These are phyloP conservation scores for Synergus laeviventris DNA, from an alignment of 2,888 invertebrate genomes.

Conservation along the genomic window DNA sequence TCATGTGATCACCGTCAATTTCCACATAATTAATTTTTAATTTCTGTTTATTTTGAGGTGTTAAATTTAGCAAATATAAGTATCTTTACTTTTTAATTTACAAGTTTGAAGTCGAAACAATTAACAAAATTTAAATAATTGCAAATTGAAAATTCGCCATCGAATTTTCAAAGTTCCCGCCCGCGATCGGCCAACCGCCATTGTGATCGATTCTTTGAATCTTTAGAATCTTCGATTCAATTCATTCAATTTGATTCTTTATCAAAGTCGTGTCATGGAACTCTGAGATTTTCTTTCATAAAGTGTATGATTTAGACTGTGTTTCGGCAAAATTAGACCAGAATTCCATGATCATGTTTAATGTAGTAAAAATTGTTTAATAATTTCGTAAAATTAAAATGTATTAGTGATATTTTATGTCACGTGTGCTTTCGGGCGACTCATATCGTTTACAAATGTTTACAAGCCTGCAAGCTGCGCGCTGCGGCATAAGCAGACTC, in stretches of 20 bases:
- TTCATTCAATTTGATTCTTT: not conserved
- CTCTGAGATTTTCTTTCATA: not conserved
- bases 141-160: not conserved
- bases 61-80: not conserved
- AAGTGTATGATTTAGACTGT: not conserved
- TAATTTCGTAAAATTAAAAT: not conserved
- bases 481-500: too few species aligned
- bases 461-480: too few species aligned
- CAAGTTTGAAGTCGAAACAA: not conserved
- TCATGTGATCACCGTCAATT: not conserved
- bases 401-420: not conserved
- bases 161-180: not conserved
- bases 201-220: too few species aligned
- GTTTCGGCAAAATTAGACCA: not conserved
- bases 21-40: not conserved
- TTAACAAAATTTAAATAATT: not conserved
- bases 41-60: not conserved
- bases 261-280: not conserved
- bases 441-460: too few species aligned
- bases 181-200: too few species aligned
- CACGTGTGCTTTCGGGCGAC: too few species aligned
- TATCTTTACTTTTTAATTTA: not conserved
- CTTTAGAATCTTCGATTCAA: too few species aligned
- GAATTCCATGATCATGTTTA: not conserved
- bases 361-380: not conserved